Percentiles rank a stretch among this genome's conserved stretches.
These are phyloP conservation scores for Orthosia gracilis DNA, from an alignment of 2,888 invertebrate species.

Conservation along the genomic window DNA sequence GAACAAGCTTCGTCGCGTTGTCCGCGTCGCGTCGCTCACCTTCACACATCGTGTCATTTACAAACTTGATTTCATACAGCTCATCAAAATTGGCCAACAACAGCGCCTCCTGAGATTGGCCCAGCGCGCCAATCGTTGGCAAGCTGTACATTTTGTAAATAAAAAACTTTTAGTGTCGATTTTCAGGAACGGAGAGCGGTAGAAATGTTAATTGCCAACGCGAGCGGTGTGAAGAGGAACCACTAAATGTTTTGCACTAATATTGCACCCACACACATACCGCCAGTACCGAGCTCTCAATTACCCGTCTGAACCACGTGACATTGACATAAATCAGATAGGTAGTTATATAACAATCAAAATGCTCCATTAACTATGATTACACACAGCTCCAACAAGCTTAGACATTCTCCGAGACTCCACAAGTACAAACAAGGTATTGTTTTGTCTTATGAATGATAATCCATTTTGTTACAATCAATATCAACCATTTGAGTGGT, in stretches of 20 bases:
- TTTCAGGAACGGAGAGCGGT: conserved; percentile 7
- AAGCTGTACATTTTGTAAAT: conserved; percentile 24
- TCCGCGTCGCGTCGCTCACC: conserved; percentile 42
- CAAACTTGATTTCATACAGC: conserved; percentile 52
- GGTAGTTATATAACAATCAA: conserved; percentile 64
- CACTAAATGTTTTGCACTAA: conserved; percentile 36
- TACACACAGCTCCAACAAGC: conserved; percentile 42
- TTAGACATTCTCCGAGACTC: conserved; percentile 43
- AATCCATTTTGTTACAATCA: conserved; percentile 50
- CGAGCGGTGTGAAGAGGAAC: conserved; percentile 5
- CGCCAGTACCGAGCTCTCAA: conserved; percentile 52
- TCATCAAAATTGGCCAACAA: conserved; percentile 34
- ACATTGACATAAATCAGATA: conserved; percentile 64
- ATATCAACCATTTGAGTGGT: conserved; percentile 38
- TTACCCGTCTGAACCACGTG: conserved; percentile 62
- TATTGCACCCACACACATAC: conserved; percentile 41
- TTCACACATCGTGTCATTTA: conserved; percentile 50
- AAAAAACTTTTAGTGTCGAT: conserved; percentile 7
- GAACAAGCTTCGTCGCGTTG: conserved; percentile 21
- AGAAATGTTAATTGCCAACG: conserved; percentile 7
- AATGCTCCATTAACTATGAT: conserved; percentile 53
- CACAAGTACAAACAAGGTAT: conserved; percentile 53
- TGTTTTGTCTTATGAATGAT: conserved; percentile 50
- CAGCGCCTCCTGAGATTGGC: conserved; percentile 9
- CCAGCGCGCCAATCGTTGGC: conserved; percentile 19